phyloP scores from a whole-genome alignment of 2,888 invertebrate species.

The Vesta saturnalis region DNA sequence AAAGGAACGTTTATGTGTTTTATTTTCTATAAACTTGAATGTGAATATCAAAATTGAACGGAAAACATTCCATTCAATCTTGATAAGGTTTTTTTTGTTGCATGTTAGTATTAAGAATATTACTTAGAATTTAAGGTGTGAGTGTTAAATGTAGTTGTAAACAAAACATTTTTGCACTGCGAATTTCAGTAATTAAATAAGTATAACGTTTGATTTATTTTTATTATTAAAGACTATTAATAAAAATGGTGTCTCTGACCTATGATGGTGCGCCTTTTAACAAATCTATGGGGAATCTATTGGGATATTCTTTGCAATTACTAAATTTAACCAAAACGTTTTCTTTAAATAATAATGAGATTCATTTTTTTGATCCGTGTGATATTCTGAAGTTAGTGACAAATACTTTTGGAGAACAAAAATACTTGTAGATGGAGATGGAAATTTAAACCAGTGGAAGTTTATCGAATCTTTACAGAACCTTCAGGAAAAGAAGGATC shows the following conservation, averaged over 20 bases:
- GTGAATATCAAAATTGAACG: too few species aligned
- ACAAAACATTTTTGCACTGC: too few species aligned
- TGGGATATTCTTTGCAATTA: neutral
- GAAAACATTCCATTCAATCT: too few species aligned
- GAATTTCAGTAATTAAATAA: neutral
- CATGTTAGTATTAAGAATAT: too few species aligned
- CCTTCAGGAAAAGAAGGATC: neutral
- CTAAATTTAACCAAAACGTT: neutral
- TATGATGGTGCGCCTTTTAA: neutral
- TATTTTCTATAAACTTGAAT: too few species aligned
- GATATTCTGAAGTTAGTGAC: neutral
- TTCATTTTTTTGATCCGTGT: neutral
- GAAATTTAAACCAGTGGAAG: neutral
- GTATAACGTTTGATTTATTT: neutral
- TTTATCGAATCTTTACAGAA: neutral
- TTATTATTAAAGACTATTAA: neutral
- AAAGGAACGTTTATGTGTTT: too few species aligned
- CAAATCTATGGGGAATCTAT: neutral
- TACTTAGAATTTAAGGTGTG: too few species aligned
- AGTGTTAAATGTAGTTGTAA: too few species aligned
- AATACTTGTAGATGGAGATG: neutral
- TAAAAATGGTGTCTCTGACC: neutral
- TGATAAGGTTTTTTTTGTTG: too few species aligned
- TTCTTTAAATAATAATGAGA: neutral
- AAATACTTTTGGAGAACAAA: conserved; percentile 2